Evolutionary conservation across 37 sponge, comb jelly and placozoan genomes (phyloP), one percentile per base, ranked within the genome.

Genomic region (Eunapius fragilis): DNA sequence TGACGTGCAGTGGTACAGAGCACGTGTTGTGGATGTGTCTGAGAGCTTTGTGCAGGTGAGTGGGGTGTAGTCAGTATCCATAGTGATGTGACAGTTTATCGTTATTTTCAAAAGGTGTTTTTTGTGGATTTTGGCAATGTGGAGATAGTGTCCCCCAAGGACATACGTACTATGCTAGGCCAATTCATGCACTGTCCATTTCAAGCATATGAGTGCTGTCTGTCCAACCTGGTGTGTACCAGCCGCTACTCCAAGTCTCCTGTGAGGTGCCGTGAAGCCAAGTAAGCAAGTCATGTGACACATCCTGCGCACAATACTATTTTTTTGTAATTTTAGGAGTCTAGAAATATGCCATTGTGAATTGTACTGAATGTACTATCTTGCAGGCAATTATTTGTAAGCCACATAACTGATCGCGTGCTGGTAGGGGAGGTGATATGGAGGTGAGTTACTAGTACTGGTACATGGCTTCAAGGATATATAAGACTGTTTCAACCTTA

Each of bases 181-280:
- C 50, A 92, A 69, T 92, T 88, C 68, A 31, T 85, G 26, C n/a
- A 69, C n/a, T 35, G 72, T 12, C 92, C 92, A 28, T 84, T 88
- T 71, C 92, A 92, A 80, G 92, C 92, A 17, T 76, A 88, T 12
- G 80, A 83, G n/a, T 92, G 92, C 58, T 69, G 30, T 22, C 83
- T 92, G 2, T 50, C 84, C n/a, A 37, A 82, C 35, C 23, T 84
- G 67, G 31, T 68, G 6, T 10, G 22, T 58, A 19, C 58, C 58
- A n/a, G n/a, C n/a, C n/a, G n/a, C n/a, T n/a, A n/a, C n/a, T n/a
- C n/a, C n/a, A 58, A 58, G 58, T 58, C 58, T 58, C 58, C 58
- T 68, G 81, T 31, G 25, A 80, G 6, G 69, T 10, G 11, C 6
- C 17, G 30, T 25, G 69, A 48, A 67, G 69, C 81, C 12, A 80